These are phyloP conservation scores for Drosophila funebris DNA, from an alignment of 1,140 invertebrate genomes.

Conservation along the genomic window DNA sequence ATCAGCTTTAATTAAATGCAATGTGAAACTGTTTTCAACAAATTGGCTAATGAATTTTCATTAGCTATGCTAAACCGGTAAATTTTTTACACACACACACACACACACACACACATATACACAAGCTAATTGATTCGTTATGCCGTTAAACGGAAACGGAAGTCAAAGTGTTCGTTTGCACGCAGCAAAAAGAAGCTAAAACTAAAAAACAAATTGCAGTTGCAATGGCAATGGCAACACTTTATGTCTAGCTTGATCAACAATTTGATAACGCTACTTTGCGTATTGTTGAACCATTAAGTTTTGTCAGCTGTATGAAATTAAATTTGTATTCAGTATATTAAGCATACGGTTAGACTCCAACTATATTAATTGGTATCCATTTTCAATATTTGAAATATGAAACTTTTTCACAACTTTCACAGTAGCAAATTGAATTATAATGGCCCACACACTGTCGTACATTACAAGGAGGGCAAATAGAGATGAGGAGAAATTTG, in stretches of 20 bases:
- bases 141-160: conserved; percentile 40
- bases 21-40: conserved; percentile 26
- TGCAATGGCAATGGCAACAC: conserved; percentile 9
- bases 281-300: conserved; percentile 21
- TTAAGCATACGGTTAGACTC: conserved; percentile 30
- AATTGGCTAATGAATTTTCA: conserved; percentile 21
- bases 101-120: conserved; percentile 2
- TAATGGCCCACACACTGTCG: conserved; percentile 30
- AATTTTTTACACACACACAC: conserved; percentile 28
- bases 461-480: neutral
- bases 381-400: conserved; percentile 63
- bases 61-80: conserved; percentile 21
- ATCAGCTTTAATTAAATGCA: conserved; percentile 61
- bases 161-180: conserved; percentile 46
- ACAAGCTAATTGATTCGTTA: conserved; percentile 7
- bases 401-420: conserved; percentile 58
- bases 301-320: conserved; percentile 7
- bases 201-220: conserved; percentile 21
- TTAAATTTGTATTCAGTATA: conserved; percentile 10
- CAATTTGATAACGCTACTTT: conserved; percentile 13
- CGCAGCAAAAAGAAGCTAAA: conserved; percentile 59
- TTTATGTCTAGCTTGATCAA: neutral
- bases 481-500: neutral
- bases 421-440: conserved; percentile 69
- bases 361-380: conserved; percentile 72